Evolutionary conservation across 2,888 invertebrate species (phyloP).

Genomic region (Leptarthrus brevirostris): DNA sequence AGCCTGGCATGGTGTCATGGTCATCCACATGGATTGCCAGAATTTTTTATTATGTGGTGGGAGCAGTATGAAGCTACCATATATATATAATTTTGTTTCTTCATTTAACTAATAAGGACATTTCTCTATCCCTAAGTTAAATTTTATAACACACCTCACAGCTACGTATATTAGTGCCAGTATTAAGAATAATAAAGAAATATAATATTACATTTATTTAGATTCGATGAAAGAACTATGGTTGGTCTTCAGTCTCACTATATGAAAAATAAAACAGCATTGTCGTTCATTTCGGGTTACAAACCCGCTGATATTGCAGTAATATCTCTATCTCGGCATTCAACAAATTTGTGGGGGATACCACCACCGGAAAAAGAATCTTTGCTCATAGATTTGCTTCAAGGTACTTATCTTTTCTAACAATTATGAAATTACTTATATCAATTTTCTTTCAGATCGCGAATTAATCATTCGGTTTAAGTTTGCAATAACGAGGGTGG

Average conservation of each 20-base stretch:
- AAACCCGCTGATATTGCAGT: constrained; percentile 84
- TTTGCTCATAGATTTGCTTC: constrained; percentile 71
- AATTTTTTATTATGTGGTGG: no score
- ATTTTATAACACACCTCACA: no score
- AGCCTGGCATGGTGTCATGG: no score
- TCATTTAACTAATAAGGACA: no score
- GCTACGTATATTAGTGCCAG: no score
- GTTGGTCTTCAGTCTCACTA: not conserved
- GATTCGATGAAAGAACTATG: constrained; percentile 69
- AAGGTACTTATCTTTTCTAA: constrained; percentile 11
- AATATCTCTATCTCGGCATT: constrained; percentile 83
- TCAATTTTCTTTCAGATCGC: constrained; percentile 61
- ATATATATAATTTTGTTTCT: no score
- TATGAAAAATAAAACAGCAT: constrained; percentile 73
- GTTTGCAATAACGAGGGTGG: constrained; percentile 79
- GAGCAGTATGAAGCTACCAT: no score
- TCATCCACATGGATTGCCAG: no score
- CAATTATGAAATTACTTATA: no score
- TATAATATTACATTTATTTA: constrained; percentile 58
- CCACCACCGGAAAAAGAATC: constrained; percentile 89
- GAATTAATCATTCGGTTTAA: constrained; percentile 74
- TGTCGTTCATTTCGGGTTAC: constrained; percentile 90
- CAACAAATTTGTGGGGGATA: constrained; percentile 92
- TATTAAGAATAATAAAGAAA: no score
- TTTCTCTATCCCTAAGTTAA: no score